Base-by-base conservation (phyloP, 2,888 invertebrate species). In the Agriopis aurantiaria region DNA sequence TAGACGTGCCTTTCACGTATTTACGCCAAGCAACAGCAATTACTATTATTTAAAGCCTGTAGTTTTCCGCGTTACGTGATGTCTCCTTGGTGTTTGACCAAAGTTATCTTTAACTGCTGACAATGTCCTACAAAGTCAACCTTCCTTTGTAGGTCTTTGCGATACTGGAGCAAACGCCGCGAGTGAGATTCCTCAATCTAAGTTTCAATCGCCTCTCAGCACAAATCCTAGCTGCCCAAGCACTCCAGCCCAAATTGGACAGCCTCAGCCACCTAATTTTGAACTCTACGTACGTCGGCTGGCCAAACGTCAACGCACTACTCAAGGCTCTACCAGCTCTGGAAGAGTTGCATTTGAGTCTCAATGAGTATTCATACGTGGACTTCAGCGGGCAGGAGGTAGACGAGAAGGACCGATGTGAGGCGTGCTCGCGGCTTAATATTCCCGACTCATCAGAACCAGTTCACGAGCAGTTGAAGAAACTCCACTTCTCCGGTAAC, bases 271-370 rank as follows among this genome's bases (percentile, higher is more conserved):
- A 97, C 85, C 95, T 98, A 71, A 97, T 99, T 59, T 93, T 99
- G 17, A 99, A 99, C 89, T 97, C 97, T 59, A 98, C 98, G 0
- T 96, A 96, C 77, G 96, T 98, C 41, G 96, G 97, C 72, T 99
- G 98, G 99, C 95, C 96, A 51, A 97, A 97, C 79, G 96, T 99
- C 53, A 96, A 96, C 80, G 95, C 96, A 58, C 92, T 99, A 73
- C 95, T 98, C 65, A 96, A 96, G 82, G 95, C 96, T 83, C 94
- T 97, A 74, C 97, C 97, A 68, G 96, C 96, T 85, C 95, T 99
- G 55, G 97, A 98, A 93, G 99, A 99, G 91, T 94, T 99, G 75
- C 99, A 99, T 91, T 93, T 99, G 81, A 98, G 99, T 85, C 95
- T 98, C 72, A 99, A 99, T 90, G 97, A 98, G 86, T 98, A 98